Conservation (phyloP, 2,888 invertebrate species). For the Ophraella communa region DNA sequence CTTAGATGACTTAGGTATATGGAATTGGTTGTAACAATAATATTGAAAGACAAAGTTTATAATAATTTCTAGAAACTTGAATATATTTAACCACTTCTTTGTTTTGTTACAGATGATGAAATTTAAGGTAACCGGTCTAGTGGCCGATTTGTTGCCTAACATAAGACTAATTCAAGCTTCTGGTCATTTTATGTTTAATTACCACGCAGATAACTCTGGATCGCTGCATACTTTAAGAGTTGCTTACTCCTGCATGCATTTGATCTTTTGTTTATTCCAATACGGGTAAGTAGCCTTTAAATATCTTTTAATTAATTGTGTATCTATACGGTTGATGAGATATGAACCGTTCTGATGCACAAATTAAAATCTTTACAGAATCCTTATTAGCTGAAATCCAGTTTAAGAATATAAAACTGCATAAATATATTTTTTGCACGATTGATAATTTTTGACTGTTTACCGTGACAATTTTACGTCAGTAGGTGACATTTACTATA, state of each 20-base stretch:
- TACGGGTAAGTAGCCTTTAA: constrained; percentile 58
- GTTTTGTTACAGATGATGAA: constrained; percentile 58
- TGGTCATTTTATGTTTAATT: constrained; percentile 83
- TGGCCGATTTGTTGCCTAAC: constrained; percentile 84
- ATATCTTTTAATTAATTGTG: not conserved
- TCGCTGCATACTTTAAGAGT: constrained; percentile 65
- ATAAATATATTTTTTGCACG: too few species aligned
- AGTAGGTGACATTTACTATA: too few species aligned
- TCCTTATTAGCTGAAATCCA: too few species aligned
- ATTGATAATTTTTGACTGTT: too few species aligned
- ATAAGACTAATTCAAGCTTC: constrained; percentile 78
- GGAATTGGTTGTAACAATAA: too few species aligned
- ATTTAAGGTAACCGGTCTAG: constrained; percentile 71
- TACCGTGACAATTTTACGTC: too few species aligned
- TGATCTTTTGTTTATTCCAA: constrained; percentile 69
- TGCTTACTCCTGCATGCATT: constrained; percentile 67
- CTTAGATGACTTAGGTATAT: too few species aligned
- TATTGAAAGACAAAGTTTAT: too few species aligned
- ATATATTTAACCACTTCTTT: not conserved
- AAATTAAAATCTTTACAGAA: too few species aligned
- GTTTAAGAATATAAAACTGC: too few species aligned
- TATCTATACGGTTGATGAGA: too few species aligned
- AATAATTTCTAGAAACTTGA: not conserved
- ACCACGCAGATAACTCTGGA: constrained; percentile 67
- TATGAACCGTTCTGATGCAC: too few species aligned